Conservation (phyloP, 1,140 invertebrate genomes). For the Drosophila takahashii region DNA sequence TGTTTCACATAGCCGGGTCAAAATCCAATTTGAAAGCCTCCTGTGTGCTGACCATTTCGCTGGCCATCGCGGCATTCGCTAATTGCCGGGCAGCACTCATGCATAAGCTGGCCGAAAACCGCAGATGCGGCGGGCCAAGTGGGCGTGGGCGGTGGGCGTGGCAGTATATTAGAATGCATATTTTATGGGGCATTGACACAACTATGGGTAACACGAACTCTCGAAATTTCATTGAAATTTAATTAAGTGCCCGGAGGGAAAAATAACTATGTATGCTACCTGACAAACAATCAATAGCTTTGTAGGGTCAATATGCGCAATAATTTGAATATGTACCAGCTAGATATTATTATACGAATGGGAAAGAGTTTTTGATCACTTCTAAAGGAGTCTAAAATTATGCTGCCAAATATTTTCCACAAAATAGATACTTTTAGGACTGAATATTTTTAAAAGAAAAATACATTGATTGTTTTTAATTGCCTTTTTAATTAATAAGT, state of each 20-base stretch:
- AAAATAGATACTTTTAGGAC: too few relatives aligned
- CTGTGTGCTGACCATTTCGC: conserved; percentile 13
- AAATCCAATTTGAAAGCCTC: conserved; percentile 40
- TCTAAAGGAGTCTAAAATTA: too few relatives aligned
- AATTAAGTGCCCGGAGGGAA: background rate
- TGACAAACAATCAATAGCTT: too few relatives aligned
- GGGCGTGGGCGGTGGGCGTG: too few relatives aligned
- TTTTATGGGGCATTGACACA: conserved; percentile 1
- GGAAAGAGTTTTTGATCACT: too few relatives aligned
- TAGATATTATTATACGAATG: background rate
- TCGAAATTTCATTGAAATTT: background rate
- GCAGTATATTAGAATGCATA: conserved; percentile 9
- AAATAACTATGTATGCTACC: background rate
- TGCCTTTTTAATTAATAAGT: too few relatives aligned
- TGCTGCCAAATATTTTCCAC: too few relatives aligned
- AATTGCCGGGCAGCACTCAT: conserved; percentile 34
- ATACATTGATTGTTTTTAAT: background rate
- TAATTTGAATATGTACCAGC: too few relatives aligned
- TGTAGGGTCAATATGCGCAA: too few relatives aligned
- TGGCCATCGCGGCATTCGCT: conserved; percentile 15
- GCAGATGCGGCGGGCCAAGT: background rate
- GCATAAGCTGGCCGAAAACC: conserved; percentile 21
- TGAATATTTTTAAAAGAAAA: too few relatives aligned
- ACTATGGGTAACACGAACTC: background rate
- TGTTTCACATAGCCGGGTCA: background rate